Base-by-base conservation (phyloP, 2,797 vertebrate genomes). In the Petrocephalus sullivani region DNA sequence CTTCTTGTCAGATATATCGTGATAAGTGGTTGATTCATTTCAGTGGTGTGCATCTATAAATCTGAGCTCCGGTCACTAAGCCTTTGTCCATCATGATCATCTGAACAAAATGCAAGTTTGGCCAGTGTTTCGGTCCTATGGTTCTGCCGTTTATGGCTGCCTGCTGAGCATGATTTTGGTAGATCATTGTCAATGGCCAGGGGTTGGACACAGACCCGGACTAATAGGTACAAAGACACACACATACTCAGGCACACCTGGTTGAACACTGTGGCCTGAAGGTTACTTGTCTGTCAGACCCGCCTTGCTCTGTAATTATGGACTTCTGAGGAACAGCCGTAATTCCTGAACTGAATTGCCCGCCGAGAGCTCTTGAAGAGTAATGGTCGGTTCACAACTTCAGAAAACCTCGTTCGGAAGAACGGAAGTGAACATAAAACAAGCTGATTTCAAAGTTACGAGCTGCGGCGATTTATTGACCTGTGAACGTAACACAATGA, bases 281-380 rank as follows among this genome's bases (percentile, higher is more conserved):
- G 94, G 93, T 93, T 95, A 94, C 93, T 94, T 95, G 94, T 94
- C 92, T 89, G 91, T 95, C 95, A 95, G 93, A 95, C 93, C 92
- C 93, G 91, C 90, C 92, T 91, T 92, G 89, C 91, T 93, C 94
- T 95, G 93, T 96, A 95, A 96, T 96, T 96, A 95, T 89, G 87
- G 88, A 90, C 89, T 91, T 92, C 90, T 53, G 81, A 83, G 57
- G 58, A 51, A 61, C 92, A 88, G 54, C 54, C 28, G 0, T 37
- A 58, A 60, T 60, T 86, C 33, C 33, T 14, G 33, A 58, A 28
- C 16, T 41, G 33, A 37, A 28, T 33, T 37, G 85, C 85, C 54
- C 60, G 19, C 54, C 60, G 19, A 37, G 51, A 57, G 57, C 85
- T 49, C 41, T 81, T 81, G n/a, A 49, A 81, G 67, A 33, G 33